A percentile compares a stretch with the other conserved stretches of the same genome.
Evolutionary conservation across 1,140 invertebrate species (phyloP).

Genomic region (Belonocnema kinseyi): DNA sequence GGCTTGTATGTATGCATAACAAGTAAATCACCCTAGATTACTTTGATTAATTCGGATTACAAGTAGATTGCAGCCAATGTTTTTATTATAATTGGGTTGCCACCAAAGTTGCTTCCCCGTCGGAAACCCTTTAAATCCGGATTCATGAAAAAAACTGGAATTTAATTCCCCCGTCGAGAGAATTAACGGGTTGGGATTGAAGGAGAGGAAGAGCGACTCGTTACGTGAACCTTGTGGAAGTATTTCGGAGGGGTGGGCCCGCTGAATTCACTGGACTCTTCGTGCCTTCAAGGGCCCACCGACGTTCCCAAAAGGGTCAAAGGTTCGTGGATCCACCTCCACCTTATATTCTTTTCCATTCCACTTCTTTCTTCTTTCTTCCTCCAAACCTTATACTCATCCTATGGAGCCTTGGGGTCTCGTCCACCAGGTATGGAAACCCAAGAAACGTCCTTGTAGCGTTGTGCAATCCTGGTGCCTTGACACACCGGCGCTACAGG

Average conservation of each 20-base stretch:
- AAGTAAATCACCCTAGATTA: too few species aligned
- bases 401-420: constrained; percentile 26
- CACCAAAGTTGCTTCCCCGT: too few species aligned
- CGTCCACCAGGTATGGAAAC: neutral
- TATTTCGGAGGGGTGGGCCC: constrained; percentile 33
- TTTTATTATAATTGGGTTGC: too few species aligned
- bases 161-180: constrained; percentile 37
- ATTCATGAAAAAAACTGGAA: constrained; percentile 27
- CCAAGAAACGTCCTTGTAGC: constrained; percentile 4
- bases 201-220: neutral
- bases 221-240: constrained; percentile 10
- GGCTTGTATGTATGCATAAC: too few species aligned
- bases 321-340: constrained; percentile 51
- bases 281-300: constrained; percentile 42
- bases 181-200: constrained; percentile 19
- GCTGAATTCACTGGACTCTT: constrained; percentile 34
- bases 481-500: too few species aligned
- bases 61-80: too few species aligned
- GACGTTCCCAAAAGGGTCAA: constrained; percentile 53
- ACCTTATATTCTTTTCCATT: constrained; percentile 37
- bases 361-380: constrained; percentile 1
- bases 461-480: neutral
- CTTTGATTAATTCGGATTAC: too few species aligned
- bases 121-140: too few species aligned
- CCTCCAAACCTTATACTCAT: constrained; percentile 10